phyloP scores from a whole-genome alignment of 2,797 vertebrate species.

The Natrix natrix region DNA sequence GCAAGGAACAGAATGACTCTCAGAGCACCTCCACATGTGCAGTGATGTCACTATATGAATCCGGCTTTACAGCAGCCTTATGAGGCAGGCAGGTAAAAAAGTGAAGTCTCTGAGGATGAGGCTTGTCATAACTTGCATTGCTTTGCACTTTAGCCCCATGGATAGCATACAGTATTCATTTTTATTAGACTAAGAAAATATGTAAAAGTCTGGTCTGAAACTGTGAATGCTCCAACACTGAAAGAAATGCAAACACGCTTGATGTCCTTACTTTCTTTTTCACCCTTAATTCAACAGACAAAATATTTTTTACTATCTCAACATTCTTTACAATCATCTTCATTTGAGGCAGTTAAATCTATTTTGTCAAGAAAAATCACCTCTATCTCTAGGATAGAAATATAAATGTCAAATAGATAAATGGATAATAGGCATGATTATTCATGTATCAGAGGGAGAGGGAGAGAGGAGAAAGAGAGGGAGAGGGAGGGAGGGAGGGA shows the following conservation, averaged over 20 bases:
- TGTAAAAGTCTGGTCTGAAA: background rate
- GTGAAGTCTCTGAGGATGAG: background rate
- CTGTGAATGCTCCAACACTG: too few relatives aligned
- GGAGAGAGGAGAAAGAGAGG: accelerated
- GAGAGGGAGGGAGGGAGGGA: too few relatives aligned
- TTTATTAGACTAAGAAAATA: background rate
- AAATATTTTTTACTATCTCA: background rate
- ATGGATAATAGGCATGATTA: background rate
- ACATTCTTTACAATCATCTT: background rate
- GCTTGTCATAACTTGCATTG: background rate
- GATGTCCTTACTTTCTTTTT: background rate
- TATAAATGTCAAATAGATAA: background rate
- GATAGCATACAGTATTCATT: background rate
- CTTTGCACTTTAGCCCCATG: background rate
- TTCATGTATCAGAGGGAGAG: background rate
- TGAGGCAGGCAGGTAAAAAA: background rate
- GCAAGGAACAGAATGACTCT: background rate
- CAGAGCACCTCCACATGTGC: background rate
- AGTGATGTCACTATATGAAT: background rate
- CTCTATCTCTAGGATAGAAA: background rate
- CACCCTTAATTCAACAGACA: background rate
- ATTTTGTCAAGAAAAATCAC: background rate
- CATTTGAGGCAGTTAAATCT: background rate
- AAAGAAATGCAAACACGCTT: background rate
- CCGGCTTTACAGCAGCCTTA: background rate